phyloP scores from a whole-genome alignment of 1,140 invertebrate genomes.

The Chironomus striatipennis region DNA sequence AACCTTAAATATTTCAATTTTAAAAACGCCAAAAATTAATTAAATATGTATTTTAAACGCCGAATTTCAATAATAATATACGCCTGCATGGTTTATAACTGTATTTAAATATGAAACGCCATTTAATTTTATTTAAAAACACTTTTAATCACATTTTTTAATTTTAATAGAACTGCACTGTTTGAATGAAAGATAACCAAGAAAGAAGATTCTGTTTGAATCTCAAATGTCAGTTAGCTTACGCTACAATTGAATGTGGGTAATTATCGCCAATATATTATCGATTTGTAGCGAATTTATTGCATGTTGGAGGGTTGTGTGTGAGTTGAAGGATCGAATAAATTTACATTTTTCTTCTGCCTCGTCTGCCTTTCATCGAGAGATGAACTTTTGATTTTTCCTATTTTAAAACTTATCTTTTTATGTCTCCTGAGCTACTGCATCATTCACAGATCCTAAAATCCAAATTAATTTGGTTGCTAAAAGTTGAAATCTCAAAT shows the following conservation, averaged over 20 bases:
- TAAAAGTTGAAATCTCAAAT: background rate
- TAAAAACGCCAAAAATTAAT: too few species aligned
- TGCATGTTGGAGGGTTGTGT: background rate
- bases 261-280: slow-evolving; percentile 14
- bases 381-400: background rate
- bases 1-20: too few species aligned
- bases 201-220: too few species aligned
- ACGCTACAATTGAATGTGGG: slow-evolving; percentile 11
- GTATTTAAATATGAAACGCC: too few species aligned
- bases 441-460: background rate
- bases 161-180: too few species aligned
- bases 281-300: slow-evolving; percentile 9
- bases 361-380: background rate
- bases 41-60: too few species aligned
- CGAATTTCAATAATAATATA: too few species aligned
- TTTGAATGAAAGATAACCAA: too few species aligned
- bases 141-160: too few species aligned
- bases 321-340: background rate
- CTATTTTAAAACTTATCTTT: background rate
- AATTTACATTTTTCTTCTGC: background rate
- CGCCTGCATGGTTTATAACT: too few species aligned
- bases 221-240: too few species aligned
- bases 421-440: background rate
- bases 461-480: background rate
- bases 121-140: too few species aligned